Conservation (phyloP, 2,888 invertebrate genomes). For the Allophyes oxyacanthae region DNA sequence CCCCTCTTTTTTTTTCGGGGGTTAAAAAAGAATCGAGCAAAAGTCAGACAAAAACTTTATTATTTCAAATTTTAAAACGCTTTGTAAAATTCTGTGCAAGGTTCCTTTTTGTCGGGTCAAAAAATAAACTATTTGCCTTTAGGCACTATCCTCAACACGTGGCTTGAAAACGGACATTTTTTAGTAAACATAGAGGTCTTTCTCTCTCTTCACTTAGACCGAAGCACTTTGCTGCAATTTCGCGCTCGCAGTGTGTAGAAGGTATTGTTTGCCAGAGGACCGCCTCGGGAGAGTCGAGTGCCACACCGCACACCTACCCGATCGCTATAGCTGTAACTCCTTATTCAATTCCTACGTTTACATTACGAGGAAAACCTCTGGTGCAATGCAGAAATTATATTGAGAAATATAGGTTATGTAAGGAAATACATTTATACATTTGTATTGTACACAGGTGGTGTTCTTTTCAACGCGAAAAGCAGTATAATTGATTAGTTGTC, state of each 20-base stretch:
- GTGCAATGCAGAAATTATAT: slow-evolving; percentile 30
- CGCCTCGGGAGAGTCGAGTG: slow-evolving; percentile 48
- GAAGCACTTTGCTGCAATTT: slow-evolving; percentile 52
- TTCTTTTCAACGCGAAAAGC: too few relatives aligned
- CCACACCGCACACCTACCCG: slow-evolving; percentile 40
- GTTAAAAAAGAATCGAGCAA: too few relatives aligned
- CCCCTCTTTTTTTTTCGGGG: too few relatives aligned
- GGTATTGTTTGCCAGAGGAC: slow-evolving; percentile 59
- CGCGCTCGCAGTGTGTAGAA: slow-evolving; percentile 49
- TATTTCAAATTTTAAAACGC: too few relatives aligned
- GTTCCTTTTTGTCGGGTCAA: too few relatives aligned
- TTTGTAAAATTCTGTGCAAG: too few relatives aligned
- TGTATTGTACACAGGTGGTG: too few relatives aligned
- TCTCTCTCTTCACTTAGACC: slow-evolving; percentile 34
- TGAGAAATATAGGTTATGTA: slow-evolving; percentile 14
- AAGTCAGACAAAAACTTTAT: too few relatives aligned
- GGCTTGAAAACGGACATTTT: background rate
- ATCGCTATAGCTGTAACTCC: slow-evolving; percentile 23
- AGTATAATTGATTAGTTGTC: too few relatives aligned
- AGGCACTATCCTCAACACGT: too few relatives aligned
- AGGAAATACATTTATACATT: background rate
- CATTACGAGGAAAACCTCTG: slow-evolving; percentile 9
- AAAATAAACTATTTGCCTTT: too few relatives aligned
- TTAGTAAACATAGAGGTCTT: background rate
- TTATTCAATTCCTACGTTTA: slow-evolving; percentile 31